Evolutionary conservation across 2,797 vertebrate species (phyloP).

Genomic region (Okamejei kenojei): DNA sequence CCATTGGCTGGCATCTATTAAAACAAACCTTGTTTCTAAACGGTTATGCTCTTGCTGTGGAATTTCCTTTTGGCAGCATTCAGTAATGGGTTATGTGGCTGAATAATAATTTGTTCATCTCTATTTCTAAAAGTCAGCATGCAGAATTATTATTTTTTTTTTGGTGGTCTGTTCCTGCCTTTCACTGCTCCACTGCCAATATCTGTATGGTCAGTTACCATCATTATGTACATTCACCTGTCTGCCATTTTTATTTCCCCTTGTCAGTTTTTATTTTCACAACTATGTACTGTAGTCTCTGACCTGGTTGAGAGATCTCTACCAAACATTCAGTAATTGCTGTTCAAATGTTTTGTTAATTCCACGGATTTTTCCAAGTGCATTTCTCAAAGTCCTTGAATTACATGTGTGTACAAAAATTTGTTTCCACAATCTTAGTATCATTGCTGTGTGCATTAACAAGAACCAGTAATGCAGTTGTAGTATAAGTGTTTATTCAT

Average conservation of each 20-base stretch:
- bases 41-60: not conserved
- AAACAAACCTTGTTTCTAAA: not conserved
- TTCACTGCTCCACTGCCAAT: not conserved
- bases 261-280: not conserved
- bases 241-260: not conserved
- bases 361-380: not conserved
- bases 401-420: not conserved
- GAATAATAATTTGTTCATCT: not conserved
- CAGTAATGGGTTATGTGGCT: not conserved
- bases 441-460: not conserved
- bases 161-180: not conserved
- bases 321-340: not conserved
- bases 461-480: not conserved
- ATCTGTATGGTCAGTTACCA: not conserved
- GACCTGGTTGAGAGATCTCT: not conserved
- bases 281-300: not conserved
- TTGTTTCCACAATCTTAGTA: not conserved
- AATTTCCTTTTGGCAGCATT: not conserved
- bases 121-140: slow-evolving; percentile 1
- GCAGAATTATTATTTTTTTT: not conserved
- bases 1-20: not conserved
- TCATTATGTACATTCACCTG: not conserved
- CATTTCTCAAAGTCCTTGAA: not conserved
- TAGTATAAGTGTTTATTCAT: too few species aligned
- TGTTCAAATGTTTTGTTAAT: not conserved